A percentile compares a stretch with the other conserved stretches of the same genome.
These are phyloP conservation scores for Chamaetylas fuelleborni DNA, from an alignment of 2,113 vertebrate genomes.

Conservation along the genomic window DNA sequence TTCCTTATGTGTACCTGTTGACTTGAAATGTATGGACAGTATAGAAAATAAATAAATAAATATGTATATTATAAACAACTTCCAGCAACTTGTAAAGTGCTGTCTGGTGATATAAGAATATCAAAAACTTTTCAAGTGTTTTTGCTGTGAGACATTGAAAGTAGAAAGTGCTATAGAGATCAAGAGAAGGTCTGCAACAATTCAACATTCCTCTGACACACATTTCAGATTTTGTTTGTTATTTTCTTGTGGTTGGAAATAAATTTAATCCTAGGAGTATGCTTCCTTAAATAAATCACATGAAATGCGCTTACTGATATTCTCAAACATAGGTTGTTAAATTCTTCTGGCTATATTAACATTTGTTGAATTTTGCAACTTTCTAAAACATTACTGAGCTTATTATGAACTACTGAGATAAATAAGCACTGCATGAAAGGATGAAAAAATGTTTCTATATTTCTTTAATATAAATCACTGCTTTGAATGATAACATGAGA, in stretches of 20 bases:
- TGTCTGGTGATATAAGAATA: not conserved
- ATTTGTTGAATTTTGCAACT: not conserved
- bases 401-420: not conserved
- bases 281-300: not conserved
- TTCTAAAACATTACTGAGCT: not conserved
- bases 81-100: not conserved
- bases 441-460: not conserved
- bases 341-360: not conserved
- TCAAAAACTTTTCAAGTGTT: not conserved
- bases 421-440: not conserved
- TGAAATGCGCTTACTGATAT: not conserved
- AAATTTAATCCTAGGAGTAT: not conserved
- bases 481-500: not conserved
- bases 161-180: not conserved
- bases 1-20: not conserved
- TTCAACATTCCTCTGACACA: not conserved
- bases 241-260: not conserved
- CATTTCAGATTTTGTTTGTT: not conserved
- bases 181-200: not conserved
- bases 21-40: not conserved
- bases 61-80: not conserved
- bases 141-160: not conserved
- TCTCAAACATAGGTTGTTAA: not conserved
- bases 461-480: not conserved
- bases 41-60: not conserved